Base-by-base conservation (phyloP, 2,113 vertebrate species). In the Microtus ochrogaster region DNA sequence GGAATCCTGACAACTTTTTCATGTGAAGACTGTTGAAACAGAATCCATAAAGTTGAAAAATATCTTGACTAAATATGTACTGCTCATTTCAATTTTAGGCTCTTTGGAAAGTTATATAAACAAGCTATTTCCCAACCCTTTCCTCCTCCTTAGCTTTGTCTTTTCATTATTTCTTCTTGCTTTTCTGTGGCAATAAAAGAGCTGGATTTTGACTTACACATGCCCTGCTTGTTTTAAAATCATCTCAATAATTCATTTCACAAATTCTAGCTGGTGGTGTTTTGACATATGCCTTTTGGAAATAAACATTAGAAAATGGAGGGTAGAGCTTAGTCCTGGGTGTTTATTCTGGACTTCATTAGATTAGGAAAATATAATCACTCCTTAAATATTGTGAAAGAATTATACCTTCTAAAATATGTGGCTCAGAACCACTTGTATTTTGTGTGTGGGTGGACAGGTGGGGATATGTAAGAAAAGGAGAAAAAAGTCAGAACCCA, bases 401-500 rank as follows among this genome's bases (percentile, higher is more conserved):
- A 97, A 98, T 97, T 97, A 1, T 95, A 93, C 82, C 72, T 97
- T 94, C 21, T 96, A 86, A 98, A 97, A 97, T 86, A 92, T 47
- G 79, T 95, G 95, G 97, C 85, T 98, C 93, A 98, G 94, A 96
- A 97, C 91, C 92, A 97, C 98, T 95, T 30, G 1, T 96, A 79
- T 97, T 98, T 98, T 98, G 72, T 90, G 58, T 90, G 95, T 98
- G 92, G 96, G 94, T 97, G 92, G 95, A 97, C 96, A 98, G 96
- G 97, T 98, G 97, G 95, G 97, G 21, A 92, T 97, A 79, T 96
- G 83, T 73, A 92, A 97, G 72, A 92, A 97, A 81, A 92, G 36
- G 28, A 84, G 49, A 4, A 47, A 63, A 65, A 73, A 90, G 52
- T 93, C 52, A 97, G 58, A 94, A 82, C 93, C 84, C 97, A 78